Evolutionary conservation across 2,113 vertebrate species (phyloP), one percentile per base, ranked within the genome.

Genomic region (Martes martes): DNA sequence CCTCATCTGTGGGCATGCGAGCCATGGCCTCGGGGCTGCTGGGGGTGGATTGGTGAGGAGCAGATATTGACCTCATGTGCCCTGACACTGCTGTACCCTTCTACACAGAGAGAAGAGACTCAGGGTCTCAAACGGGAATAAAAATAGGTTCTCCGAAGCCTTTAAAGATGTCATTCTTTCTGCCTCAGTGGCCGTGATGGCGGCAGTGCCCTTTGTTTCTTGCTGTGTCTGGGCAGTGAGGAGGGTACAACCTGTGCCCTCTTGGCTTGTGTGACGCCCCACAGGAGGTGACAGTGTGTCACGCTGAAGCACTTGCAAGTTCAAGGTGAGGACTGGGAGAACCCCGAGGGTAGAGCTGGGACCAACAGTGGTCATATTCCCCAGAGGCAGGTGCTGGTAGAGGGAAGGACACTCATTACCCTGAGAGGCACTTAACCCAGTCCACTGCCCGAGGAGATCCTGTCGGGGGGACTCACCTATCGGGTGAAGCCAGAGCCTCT

Each of bases 81-180:
- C 82, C 94, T 28, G 39, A 88, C 65, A 15, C 82, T 50, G 65
- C 82, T 88, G 18, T 76, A 85, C 74, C 86, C 80, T 87, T 96
- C 73, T n/a, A 26, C 65, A 11, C 10, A 89, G 87, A 89, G 67
- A 92, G 79, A 24, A 36, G 86, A 84, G 19, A 84, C 61, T n/a
- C 2, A 3, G 36, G 81, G 94, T 95, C 84, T 93, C 50, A 33
- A 67, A 50, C 55, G 50, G 95, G 89, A 98, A 98, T 97, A 97
- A 98, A 98, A 55, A 55, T 45, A 7, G 57, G 82, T 97, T 95
- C 94, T 96, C 78, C 24, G 85, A 96, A 94, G 69, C 73, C 81
- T 33, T 76, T 55, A 36, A 81, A n/a, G 91, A 28, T 33, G 93
- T 96, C 1, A 0, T 97, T 91, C 73, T 96, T 96, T 59, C 26